Evolutionary conservation across 2,888 invertebrate genomes (phyloP).

Genomic region (Lithophane semibrunnea): DNA sequence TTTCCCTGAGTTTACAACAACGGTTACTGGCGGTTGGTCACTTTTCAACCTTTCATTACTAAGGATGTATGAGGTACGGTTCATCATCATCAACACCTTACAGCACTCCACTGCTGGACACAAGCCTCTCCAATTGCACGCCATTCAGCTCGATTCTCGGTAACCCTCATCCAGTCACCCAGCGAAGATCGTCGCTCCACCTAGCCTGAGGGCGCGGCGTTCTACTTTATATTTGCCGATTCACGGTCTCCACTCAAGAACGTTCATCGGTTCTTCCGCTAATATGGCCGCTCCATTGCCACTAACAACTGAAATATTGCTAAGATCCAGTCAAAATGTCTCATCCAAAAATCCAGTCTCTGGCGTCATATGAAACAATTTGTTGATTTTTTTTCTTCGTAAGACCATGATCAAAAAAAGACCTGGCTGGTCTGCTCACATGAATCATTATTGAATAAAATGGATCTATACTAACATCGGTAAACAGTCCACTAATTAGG

Average conservation of each 20-base stretch:
- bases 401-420: background rate
- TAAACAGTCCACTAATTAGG: slow-evolving; percentile 16
- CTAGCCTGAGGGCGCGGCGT: too few species aligned
- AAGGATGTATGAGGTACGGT: background rate
- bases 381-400: background rate
- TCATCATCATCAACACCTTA: too few species aligned
- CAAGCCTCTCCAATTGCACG: too few species aligned
- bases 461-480: background rate
- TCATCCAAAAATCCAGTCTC: background rate
- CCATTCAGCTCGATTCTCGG: too few species aligned
- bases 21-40: too few species aligned
- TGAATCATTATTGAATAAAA: background rate
- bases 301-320: background rate
- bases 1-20: background rate
- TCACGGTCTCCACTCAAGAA: too few species aligned
- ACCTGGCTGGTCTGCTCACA: background rate
- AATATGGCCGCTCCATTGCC: too few species aligned
- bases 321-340: background rate
- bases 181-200: too few species aligned
- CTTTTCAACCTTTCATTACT: background rate
- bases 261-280: too few species aligned
- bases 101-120: too few species aligned
- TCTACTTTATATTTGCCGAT: too few species aligned
- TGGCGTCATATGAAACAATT: background rate
- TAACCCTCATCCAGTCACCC: too few species aligned